Percentiles rank a stretch among this genome's conserved stretches.
These are phyloP conservation scores for Camelus dromedarius DNA, from an alignment of 2,113 vertebrate species.

Conservation along the genomic window DNA sequence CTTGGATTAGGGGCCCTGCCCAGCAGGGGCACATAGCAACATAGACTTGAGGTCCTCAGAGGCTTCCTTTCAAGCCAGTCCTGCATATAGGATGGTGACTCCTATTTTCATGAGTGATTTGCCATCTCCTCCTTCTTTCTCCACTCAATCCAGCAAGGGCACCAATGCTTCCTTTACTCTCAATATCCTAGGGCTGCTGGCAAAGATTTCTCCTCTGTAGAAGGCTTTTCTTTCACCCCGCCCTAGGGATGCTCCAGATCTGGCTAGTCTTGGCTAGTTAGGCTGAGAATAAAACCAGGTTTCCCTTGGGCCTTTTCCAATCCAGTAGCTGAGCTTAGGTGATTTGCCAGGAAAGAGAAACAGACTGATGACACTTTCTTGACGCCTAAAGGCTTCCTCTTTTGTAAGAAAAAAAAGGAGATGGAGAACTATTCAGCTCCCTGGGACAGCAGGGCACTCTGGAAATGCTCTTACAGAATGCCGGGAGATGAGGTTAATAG, in stretches of 20 bases:
- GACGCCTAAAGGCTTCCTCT: background rate
- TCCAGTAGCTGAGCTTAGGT: background rate
- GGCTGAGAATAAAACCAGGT: constrained; percentile 16
- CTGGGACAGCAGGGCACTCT: background rate
- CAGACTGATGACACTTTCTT: background rate
- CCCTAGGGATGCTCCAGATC: background rate
- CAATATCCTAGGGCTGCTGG: background rate
- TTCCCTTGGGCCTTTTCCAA: constrained; percentile 27
- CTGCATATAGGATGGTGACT: background rate
- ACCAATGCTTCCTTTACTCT: background rate
- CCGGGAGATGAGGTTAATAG: background rate
- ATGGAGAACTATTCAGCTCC: background rate
- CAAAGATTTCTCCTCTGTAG: background rate
- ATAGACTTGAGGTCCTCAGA: background rate
- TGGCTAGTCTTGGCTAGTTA: background rate
- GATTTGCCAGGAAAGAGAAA: background rate
- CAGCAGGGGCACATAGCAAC: background rate
- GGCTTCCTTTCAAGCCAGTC: background rate
- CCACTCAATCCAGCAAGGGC: background rate
- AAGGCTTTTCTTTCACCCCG: background rate
- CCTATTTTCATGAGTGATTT: background rate
- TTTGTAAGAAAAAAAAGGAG: constrained; percentile 8
- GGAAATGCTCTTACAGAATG: background rate
- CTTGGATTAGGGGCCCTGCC: background rate
- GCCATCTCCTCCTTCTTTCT: background rate